Evolutionary conservation across 2,888 invertebrate genomes (phyloP), one percentile per base, ranked within the genome.

Genomic region (Pammene aurita): DNA sequence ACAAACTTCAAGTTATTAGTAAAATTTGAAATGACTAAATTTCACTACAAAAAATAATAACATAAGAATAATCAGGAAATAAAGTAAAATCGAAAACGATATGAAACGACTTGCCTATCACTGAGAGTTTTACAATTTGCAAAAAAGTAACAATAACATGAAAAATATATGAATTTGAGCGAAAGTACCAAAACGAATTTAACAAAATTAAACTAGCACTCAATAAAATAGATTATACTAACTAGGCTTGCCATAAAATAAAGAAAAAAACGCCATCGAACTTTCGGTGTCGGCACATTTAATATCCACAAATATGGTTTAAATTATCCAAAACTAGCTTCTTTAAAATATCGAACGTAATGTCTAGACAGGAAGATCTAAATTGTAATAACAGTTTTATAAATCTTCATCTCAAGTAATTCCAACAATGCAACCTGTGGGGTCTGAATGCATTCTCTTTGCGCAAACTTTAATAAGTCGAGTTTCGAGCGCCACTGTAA

Each of bases 281-380:
- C 75, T 72, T 50, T 14, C 10, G 42, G 48, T 68, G 77, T 81
- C 82, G 79, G 76, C 83, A 80, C 80, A 80, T 75, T 75, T 76
- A 76, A 75, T 75, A 73, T 71, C 65, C 78, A 72, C 82, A 83
- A 84, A 88, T 86, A 88, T 89, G 87, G 86, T 85, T 84, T 90
- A 54, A 54, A 54, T 54, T 54, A 54, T 34, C 54, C 34, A 54
- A 54, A 54, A 34, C n/a, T 54, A 54, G 13, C 26, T 34, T 10
- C 34, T 50, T 48, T 18, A 11, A 50, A 50, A 50, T 18, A 18
- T 5, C 50, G 13, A 54, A 2, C 34, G 34, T 54, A 54, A n/a
- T 34, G 7, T 54, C 54, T 34, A 35, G 2, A 4, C 13, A 1
- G 0, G 11, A 54, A 54, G 54, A 34, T 2, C n/a, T 1, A 34